These are phyloP conservation scores for Drosophila meridionalis DNA, from an alignment of 2,888 invertebrate genomes.

Conservation along the genomic window DNA sequence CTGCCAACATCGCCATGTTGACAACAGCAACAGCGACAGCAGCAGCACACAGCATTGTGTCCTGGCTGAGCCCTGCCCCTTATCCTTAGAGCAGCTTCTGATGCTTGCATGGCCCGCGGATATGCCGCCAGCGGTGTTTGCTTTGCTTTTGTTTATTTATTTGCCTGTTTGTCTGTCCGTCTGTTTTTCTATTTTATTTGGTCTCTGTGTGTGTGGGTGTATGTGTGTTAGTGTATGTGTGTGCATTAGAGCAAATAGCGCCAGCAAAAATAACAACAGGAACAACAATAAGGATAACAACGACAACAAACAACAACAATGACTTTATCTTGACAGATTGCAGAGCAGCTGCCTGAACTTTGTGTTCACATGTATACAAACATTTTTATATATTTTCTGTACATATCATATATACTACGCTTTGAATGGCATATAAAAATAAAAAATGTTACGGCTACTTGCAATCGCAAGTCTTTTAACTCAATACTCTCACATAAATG, in stretches of 20 bases:
- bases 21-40: slow-evolving; percentile 47
- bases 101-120: slow-evolving; percentile 56
- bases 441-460: slow-evolving; percentile 14
- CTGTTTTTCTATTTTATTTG: slow-evolving; percentile 43
- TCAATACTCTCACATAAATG: slow-evolving; percentile 12
- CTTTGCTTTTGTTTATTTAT: slow-evolving; percentile 75
- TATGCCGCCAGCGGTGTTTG: slow-evolving; percentile 71
- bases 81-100: slow-evolving; percentile 45
- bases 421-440: slow-evolving; percentile 14
- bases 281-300: slow-evolving; percentile 60
- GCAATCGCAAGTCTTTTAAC: slow-evolving; percentile 3
- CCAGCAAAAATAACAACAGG: slow-evolving; percentile 39
- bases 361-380: slow-evolving; percentile 12
- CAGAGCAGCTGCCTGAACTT: slow-evolving; percentile 46
- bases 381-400: slow-evolving; percentile 7
- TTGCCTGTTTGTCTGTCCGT: slow-evolving; percentile 56
- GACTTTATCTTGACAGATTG: slow-evolving; percentile 77
- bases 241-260: slow-evolving; percentile 50
- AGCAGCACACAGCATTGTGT: slow-evolving; percentile 20
- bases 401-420: slow-evolving; percentile 14
- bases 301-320: slow-evolving; percentile 65
- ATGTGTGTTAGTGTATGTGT: slow-evolving; percentile 22
- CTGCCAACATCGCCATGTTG: slow-evolving; percentile 51
- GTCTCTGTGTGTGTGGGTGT: slow-evolving; percentile 40
- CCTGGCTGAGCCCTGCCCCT: slow-evolving; percentile 26